Evolutionary conservation across 2,888 invertebrate species (phyloP).

Genomic region (Strigamia crassipes): DNA sequence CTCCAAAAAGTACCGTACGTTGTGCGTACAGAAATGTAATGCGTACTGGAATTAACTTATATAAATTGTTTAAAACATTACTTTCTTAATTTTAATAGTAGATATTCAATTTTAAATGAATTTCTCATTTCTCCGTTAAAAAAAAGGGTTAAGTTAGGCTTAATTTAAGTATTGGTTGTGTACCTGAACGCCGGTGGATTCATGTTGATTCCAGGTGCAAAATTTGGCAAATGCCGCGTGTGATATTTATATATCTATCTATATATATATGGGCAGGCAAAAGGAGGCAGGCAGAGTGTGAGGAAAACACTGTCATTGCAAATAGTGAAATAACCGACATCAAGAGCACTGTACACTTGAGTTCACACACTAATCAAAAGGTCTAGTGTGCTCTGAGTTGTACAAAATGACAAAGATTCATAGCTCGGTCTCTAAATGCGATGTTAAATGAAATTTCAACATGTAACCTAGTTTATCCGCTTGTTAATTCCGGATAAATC

Average conservation of each 20-base stretch:
- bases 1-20: too few species aligned
- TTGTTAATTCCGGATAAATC: neutral
- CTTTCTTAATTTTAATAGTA: too few species aligned
- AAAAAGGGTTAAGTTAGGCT: neutral
- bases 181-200: neutral
- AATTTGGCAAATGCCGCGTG: neutral
- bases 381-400: neutral
- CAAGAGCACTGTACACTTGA: slow-evolving; percentile 16
- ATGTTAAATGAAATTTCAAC: neutral
- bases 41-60: too few species aligned
- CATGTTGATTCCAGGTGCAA: neutral
- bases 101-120: too few species aligned
- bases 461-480: neutral
- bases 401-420: slow-evolving; percentile 28
- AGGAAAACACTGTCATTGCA: slow-evolving; percentile 31
- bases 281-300: slow-evolving; percentile 17
- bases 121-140: too few species aligned
- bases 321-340: slow-evolving; percentile 32
- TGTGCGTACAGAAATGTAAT: too few species aligned
- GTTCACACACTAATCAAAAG: slow-evolving; percentile 31
- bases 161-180: neutral
- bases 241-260: neutral
- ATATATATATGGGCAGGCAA: slow-evolving; percentile 3
- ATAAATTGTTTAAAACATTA: too few species aligned
- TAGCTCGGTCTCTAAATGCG: neutral